Evolutionary conservation across 1,140 invertebrate genomes (phyloP).

Genomic region (Protaetia brevitarsis): DNA sequence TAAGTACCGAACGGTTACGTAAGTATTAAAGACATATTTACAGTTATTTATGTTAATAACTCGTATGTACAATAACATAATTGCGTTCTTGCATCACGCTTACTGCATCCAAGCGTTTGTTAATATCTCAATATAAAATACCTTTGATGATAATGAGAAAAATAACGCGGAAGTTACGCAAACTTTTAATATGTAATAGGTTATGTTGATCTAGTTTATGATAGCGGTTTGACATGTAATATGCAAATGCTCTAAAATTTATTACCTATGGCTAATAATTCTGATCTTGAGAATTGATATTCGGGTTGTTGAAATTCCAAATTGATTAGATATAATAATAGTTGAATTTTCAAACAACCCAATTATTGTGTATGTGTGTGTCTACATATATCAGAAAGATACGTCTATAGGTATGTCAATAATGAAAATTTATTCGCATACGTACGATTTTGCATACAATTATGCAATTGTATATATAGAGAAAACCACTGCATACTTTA

Average conservation of each 20-base stretch:
- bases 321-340: too few species aligned
- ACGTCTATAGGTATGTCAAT: too few species aligned
- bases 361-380: too few species aligned
- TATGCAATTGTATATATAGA: neutral
- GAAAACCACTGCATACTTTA: neutral
- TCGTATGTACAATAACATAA: neutral
- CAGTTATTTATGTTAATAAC: neutral
- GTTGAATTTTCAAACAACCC: too few species aligned
- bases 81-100: neutral
- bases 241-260: neutral
- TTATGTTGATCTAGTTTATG: neutral
- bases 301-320: too few species aligned
- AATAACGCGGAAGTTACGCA: slow-evolving; percentile 4
- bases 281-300: too few species aligned
- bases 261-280: too few species aligned
- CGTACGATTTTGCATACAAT: too few species aligned
- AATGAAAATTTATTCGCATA: too few species aligned
- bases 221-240: neutral
- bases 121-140: neutral
- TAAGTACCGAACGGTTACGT: too few species aligned
- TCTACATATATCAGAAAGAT: too few species aligned
- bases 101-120: neutral
- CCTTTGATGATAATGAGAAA: neutral
- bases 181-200: neutral
- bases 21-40: too few species aligned